Conservation (phyloP, 2,888 invertebrate species). For the Thereva unica region DNA sequence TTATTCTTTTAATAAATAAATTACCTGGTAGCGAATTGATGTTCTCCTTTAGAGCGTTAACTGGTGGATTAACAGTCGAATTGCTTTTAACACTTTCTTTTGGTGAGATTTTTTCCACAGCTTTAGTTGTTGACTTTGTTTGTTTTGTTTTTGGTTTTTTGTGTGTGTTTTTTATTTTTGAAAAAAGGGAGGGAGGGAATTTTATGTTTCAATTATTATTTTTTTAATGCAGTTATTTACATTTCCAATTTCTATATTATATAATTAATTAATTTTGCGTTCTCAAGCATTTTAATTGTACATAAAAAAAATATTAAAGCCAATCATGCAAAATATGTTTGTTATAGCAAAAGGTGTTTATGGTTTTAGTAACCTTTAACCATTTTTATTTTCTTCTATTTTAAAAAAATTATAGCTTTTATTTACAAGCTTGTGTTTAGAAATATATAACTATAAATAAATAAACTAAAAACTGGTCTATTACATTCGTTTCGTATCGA, state of each 20-base stretch:
- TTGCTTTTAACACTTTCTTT: slow-evolving; percentile 18
- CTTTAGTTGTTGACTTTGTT: slow-evolving; percentile 20
- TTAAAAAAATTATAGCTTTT: no score
- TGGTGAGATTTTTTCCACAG: slow-evolving; percentile 11
- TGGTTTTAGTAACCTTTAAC: no score
- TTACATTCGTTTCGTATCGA: no score
- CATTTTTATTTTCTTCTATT: no score
- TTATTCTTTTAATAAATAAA: neutral
- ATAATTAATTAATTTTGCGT: neutral
- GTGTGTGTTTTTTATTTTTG: neutral
- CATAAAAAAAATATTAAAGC: slow-evolving; percentile 2
- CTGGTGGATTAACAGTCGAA: slow-evolving; percentile 47
- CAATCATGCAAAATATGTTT: neutral
- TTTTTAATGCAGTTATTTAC: neutral
- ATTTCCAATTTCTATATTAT: slow-evolving; percentile 17
- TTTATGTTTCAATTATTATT: slow-evolving; percentile 11
- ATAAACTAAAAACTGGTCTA: no score
- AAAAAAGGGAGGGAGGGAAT: slow-evolving; percentile 9
- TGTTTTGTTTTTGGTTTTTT: slow-evolving; percentile 2
- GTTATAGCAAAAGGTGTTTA: no score
- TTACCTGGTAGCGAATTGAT: slow-evolving; percentile 66
- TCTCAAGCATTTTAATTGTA: neutral
- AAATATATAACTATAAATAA: no score
- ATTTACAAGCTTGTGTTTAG: no score
- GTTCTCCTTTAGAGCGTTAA: slow-evolving; percentile 62